Conservation (phyloP, 2,888 invertebrate species). For the Chirona hameri region DNA sequence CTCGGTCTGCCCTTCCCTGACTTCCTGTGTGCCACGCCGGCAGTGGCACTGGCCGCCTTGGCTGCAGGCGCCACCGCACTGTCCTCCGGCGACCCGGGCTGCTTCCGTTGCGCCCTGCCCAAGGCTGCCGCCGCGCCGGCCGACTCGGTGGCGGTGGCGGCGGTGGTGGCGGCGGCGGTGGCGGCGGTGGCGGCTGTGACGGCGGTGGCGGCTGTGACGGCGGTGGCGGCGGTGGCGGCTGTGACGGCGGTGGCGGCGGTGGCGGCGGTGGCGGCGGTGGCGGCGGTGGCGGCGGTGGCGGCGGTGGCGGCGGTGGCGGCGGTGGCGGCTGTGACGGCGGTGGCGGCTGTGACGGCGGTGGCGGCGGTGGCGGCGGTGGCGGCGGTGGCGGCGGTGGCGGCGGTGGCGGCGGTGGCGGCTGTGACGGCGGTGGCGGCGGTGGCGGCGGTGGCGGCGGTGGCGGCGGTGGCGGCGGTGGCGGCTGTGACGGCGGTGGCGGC, state of each 20-base stretch:
- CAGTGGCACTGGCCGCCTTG: no score
- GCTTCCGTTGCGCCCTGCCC: no score
- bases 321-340: rapidly evolving
- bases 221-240: rapidly evolving
- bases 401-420: rapidly evolving
- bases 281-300: rapidly evolving
- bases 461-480: rapidly evolving
- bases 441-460: rapidly evolving
- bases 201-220: rapidly evolving
- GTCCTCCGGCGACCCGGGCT: no score
- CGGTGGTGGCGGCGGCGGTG: rapidly evolving
- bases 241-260: rapidly evolving
- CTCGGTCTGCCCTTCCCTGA: no score
- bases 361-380: rapidly evolving
- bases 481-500: rapidly evolving
- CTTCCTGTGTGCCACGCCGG: no score
- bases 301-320: rapidly evolving
- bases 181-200: rapidly evolving
- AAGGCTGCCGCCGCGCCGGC: not conserved
- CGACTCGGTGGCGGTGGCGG: not conserved
- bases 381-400: rapidly evolving
- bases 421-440: rapidly evolving
- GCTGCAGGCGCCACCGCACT: no score
- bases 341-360: rapidly evolving
- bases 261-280: rapidly evolving